Evolutionary conservation across 2,113 vertebrate genomes (phyloP), one percentile per base, ranked within the genome.

Genomic region (Eretmochelys imbricata): DNA sequence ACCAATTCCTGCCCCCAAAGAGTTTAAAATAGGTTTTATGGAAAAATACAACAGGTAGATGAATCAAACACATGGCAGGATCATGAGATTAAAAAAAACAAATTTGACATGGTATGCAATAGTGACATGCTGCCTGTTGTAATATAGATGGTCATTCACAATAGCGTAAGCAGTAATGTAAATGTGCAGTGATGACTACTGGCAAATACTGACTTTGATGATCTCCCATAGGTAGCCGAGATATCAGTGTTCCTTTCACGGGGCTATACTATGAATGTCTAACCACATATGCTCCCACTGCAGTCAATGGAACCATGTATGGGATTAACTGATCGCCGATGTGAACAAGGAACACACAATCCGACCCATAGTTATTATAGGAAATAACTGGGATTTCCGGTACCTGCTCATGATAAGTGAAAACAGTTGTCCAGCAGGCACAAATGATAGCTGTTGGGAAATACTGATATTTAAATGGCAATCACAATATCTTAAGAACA

Each of bases 391-490:
- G 38, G 12, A 29, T 27, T 12, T 46, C 42, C 3, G 12, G 42
- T 78, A 78, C 89, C 90, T 96, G 86, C 87, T 96, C 88, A 93
- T 85, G 90, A 94, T 95, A 90, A 94, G 92, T 85, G 96, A 97
- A 96, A 48, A 78, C 12, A 78, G 42, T 11, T 48, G 42, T 14
- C 10, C 38, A 20, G 25, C 38, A 75, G 75, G 42, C 42, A 46
- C 24, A 46, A 14, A 24, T 46, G 24, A 46, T 76, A 97, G 90
- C 89, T 95, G 72, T 79, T 95, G 83, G 92, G 94, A 96, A 95
- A 86, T 93, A 93, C 65, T 97, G 93, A 46, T 96, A 95, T 95
- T 97, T 96, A 97, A 97, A 97, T 92, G 89, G 95, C 90, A 96
- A 72, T 54, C 57, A 85, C 82, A 13, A 93, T 75, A 95, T 48